Evolutionary conservation across 2,797 vertebrate genomes (phyloP).

Genomic region (Poeciliopsis paucimaculata): DNA sequence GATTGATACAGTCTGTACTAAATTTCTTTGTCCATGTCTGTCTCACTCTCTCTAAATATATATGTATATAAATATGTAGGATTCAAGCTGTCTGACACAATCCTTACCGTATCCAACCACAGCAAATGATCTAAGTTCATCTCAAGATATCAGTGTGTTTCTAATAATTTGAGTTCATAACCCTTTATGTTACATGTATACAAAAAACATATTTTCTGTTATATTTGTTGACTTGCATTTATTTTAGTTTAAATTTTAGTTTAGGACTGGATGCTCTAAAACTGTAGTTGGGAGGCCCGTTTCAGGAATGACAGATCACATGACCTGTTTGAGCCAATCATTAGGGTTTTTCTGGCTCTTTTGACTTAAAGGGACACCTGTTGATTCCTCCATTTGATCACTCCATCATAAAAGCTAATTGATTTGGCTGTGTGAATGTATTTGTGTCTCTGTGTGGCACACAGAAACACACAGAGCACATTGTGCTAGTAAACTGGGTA

Average conservation of each 20-base stretch:
- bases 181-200: not conserved
- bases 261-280: conserved; percentile 24
- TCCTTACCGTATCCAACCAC: not conserved
- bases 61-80: not conserved
- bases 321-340: conserved; percentile 61
- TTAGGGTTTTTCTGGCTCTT: not conserved
- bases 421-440: not conserved
- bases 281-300: conserved; percentile 39
- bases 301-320: conserved; percentile 56
- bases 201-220: not conserved
- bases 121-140: conserved; percentile 2
- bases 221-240: not conserved
- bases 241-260: conserved; percentile 15
- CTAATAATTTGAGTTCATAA: not conserved
- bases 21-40: conserved; percentile 2
- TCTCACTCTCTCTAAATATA: not conserved
- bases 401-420: not conserved
- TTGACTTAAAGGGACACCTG: conserved; percentile 55
- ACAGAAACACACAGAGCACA: no score
- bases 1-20: conserved; percentile 24
- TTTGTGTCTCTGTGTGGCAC: not conserved
- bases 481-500: not conserved
- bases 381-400: conserved; percentile 50
- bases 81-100: conserved; percentile 8
- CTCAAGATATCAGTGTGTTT: conserved; percentile 1